Base-by-base conservation (phyloP, 2,888 invertebrate genomes). In the Pinctada fucata region DNA sequence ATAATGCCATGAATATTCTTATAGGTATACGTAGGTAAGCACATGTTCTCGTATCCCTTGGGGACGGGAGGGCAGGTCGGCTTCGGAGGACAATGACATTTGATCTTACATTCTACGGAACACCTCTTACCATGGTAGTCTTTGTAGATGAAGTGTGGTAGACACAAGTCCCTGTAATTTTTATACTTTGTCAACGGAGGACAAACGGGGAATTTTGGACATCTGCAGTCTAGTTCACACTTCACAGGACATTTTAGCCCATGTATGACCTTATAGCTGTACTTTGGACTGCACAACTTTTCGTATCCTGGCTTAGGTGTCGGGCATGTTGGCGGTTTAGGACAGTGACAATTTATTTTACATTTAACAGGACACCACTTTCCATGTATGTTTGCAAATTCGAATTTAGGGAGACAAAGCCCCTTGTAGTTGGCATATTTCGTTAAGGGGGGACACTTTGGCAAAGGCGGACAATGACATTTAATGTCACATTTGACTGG, bases 401-500 rank as follows among this genome's bases (percentile, higher is more conserved):
- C 8, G 16, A 72, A 16, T 16, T 13, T 13, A 52, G 50, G 72
- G 2, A 31, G 10, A 31, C 72, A 72, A 45, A 72, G 47, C 13
- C 45, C 52, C 3, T 51, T 52, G 10, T 71, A 51, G 8, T 47
- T 45, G n/a, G 47, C n/a, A 72, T 72, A 31, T 13, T 52, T 45
- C 1, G 58, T 47, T 6, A 72, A 47, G 5, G 72, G 58, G 3
- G 72, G 72, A 45, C 72, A 72, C 47, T 31, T 51, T 16, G 72
- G 72, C 3, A 72, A 31, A 3, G 16, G 31, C 2, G 72, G 72
- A 5, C 72, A 72, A 3, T 52, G 52, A 13, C 72, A 72, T 45
- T 72, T 52, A 13, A 72, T 31, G 8, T 52, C 52, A 72, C 72
- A 72, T 52, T 72, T 72, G 13, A 72, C 52, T 3, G 72, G 72